Base-by-base conservation (phyloP, 1,140 invertebrate genomes). In the Heterodera schachtii region DNA sequence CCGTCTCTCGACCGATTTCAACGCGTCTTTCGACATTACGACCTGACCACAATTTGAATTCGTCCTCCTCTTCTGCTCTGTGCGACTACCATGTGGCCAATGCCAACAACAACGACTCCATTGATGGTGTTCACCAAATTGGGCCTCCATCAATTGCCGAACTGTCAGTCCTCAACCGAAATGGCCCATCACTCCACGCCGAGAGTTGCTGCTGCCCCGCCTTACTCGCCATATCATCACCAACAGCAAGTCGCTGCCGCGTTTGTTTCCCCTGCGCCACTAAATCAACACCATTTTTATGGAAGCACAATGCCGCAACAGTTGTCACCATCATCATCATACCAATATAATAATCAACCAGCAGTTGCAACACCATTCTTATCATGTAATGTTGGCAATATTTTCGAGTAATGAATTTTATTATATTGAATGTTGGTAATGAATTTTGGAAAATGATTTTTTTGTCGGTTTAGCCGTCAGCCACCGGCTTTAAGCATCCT, bases 281-380 rank as follows among this genome's bases (percentile, higher is more conserved):
- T 43, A 78, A 52, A 43, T 21, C 77, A 44, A 44, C 77, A 78
- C 11, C 77, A 78, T 46, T 64, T 19, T 64, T 64, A 64, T 64
- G 57, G 16, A 11, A 64, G 19, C 57, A 64, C 57, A 19, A 16
- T 19, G 57, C 11, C 19, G 16, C 13, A 19, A 64, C 57, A 64
- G 16, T 19, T 5, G 11, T 19, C 57, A 19, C 16, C 57, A 13
- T 64, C 57, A 19, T 19, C 11, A 19, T n/a, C 57, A 64, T 64
- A 64, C 16, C 13, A 64, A 19, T 64, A 64, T 19, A 64, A 64
- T 19, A 11, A 64, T 16, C 57, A 64, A 64, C 57, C 57, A 64
- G 19, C 57, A 64, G 57, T 19, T 64, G 57, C 57, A 64, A 19
- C 57, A 64, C 57, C 57, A 64, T 5, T 19, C 11, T 5, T 16